A percentile compares a stretch with the other conserved stretches of the same genome.
Conservation (phyloP, 2,113 vertebrate species). For the Phyllostomus discolor region DNA sequence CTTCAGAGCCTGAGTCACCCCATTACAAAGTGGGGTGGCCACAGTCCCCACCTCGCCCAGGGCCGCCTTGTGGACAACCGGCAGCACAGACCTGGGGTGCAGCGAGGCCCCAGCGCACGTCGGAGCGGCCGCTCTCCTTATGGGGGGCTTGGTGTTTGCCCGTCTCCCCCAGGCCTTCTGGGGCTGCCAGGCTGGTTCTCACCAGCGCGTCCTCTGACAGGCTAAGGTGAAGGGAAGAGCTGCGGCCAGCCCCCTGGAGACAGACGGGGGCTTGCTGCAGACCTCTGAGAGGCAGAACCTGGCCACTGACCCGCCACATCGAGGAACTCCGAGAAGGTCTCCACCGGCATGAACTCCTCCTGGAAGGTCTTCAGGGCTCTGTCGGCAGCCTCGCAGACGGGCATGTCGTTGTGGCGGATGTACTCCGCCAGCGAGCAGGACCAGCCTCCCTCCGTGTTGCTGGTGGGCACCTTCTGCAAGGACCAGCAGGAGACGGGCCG, state of each 20-base stretch:
- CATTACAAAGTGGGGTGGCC: background rate
- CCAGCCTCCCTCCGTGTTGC: conserved; percentile 99
- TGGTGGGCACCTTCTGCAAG: conserved; percentile 95
- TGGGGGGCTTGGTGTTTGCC: accelerated
- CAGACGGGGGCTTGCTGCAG: accelerated
- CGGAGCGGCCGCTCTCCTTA: accelerated
- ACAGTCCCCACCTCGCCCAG: background rate
- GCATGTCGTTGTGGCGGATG: conserved; percentile 98
- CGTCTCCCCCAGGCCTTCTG: background rate
- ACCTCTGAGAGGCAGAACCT: conserved; percentile 33
- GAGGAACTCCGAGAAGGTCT: conserved; percentile 94
- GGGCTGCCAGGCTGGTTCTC: background rate
- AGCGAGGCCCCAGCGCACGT: accelerated
- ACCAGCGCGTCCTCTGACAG: accelerated
- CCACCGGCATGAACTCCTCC: conserved; percentile 98
- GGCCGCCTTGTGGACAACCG: accelerated
- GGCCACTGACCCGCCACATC: conserved; percentile 92
- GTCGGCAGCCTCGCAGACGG: conserved; percentile 96
- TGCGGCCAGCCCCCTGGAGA: background rate
- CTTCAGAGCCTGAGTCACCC: background rate
- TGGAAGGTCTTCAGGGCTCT: conserved; percentile 95
- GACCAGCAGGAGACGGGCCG: background rate
- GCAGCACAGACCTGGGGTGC: background rate
- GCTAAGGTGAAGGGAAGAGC: background rate
- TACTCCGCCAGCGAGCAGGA: conserved; percentile 98